phyloP scores from a whole-genome alignment of 2,797 vertebrate species.

The Malurus splendens region DNA sequence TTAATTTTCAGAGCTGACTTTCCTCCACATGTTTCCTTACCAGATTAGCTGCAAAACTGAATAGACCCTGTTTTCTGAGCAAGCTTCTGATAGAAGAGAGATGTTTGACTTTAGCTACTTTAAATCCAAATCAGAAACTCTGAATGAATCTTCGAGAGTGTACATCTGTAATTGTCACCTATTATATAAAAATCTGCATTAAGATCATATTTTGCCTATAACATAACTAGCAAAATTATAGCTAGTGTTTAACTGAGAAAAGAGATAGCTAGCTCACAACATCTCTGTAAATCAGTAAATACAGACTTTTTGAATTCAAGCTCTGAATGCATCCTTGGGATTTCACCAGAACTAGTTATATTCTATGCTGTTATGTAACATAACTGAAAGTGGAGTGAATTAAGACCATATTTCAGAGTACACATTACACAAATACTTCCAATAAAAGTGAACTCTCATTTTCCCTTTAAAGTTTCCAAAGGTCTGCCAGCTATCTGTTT shows the following conservation, averaged over 20 bases:
- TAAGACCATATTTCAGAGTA: neutral
- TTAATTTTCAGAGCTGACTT: neutral
- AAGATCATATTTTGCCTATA: neutral
- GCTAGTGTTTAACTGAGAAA: neutral
- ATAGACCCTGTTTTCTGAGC: neutral
- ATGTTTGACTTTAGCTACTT: neutral
- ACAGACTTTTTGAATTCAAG: neutral
- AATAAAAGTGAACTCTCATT: neutral
- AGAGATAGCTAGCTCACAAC: neutral
- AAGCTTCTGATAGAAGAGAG: neutral
- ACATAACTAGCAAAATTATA: neutral
- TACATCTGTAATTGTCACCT: neutral
- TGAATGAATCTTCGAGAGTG: neutral
- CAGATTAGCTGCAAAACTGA: neutral
- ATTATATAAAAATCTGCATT: neutral
- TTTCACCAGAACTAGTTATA: neutral
- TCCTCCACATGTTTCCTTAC: neutral
- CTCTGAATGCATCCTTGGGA: neutral
- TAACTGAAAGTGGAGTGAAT: neutral
- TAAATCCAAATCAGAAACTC: neutral
- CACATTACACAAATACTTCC: neutral
- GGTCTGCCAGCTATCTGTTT: neutral
- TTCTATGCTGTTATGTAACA: neutral
- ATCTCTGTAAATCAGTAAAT: neutral
- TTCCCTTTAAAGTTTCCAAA: neutral